Conservation (phyloP, 2,797 vertebrate species). For the Gephyroberyx darwinii region DNA sequence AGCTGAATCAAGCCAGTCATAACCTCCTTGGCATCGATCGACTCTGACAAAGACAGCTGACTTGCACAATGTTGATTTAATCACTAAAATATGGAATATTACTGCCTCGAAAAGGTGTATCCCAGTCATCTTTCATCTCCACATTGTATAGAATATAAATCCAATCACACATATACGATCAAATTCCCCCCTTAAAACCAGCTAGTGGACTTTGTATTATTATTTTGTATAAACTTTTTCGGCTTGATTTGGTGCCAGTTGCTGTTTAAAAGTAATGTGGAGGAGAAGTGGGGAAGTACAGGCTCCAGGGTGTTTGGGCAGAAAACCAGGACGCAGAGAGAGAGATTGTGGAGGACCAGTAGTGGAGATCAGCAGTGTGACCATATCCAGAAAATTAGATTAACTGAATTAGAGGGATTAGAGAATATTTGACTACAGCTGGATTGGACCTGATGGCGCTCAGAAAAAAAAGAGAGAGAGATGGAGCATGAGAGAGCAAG, state of each 20-base stretch:
- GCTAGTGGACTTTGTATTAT: neutral
- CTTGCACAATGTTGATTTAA: slow-evolving; percentile 32
- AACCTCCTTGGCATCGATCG: neutral
- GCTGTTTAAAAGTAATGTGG: slow-evolving; percentile 28
- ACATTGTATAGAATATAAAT: slow-evolving; percentile 17
- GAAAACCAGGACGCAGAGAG: slow-evolving; percentile 34
- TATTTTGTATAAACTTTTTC: slow-evolving; percentile 11
- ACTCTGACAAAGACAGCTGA: slow-evolving; percentile 16
- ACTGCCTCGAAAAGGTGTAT: neutral
- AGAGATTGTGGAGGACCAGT: slow-evolving; percentile 46
- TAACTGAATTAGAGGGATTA: slow-evolving; percentile 79
- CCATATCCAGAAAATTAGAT: slow-evolving; percentile 74
- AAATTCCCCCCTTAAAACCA: neutral
- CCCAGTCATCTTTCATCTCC: neutral
- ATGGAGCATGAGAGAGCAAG: slow-evolving; percentile 3
- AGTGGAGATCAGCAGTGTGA: slow-evolving; percentile 62
- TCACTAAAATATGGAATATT: slow-evolving; percentile 4
- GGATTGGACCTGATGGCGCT: slow-evolving; percentile 64
- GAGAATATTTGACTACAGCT: slow-evolving; percentile 62
- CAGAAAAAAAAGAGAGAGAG: slow-evolving; percentile 41
- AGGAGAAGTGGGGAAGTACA: slow-evolving; percentile 37
- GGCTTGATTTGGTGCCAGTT: slow-evolving; percentile 37
- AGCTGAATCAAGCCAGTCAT: slow-evolving; percentile 7
- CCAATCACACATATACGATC: slow-evolving; percentile 7
- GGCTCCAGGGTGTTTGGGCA: slow-evolving; percentile 45